These are phyloP conservation scores for Drosophila sturtevanti DNA, from an alignment of 1,140 invertebrate genomes.

Conservation along the genomic window DNA sequence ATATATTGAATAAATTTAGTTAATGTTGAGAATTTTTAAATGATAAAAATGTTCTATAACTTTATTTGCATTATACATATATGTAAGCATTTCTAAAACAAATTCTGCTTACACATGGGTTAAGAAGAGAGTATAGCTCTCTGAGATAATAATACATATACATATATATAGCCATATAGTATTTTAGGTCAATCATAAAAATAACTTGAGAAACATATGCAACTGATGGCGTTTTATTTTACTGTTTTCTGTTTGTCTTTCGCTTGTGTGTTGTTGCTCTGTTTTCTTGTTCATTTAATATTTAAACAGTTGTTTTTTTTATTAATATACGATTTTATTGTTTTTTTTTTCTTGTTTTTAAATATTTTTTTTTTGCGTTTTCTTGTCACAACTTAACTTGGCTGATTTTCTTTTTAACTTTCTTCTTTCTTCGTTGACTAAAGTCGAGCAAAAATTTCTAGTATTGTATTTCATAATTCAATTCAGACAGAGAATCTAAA, in stretches of 20 bases:
- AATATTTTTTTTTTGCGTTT: constrained; percentile 7
- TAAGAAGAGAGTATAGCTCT: background rate
- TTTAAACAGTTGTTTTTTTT: constrained; percentile 63
- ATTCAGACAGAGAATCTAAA: constrained; percentile 7
- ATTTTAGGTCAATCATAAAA: constrained; percentile 51
- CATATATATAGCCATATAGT: background rate
- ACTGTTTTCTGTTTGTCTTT: constrained; percentile 14
- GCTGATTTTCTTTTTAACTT: constrained; percentile 3
- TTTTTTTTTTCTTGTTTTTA: constrained; percentile 7
- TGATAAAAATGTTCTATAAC: no score
- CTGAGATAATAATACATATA: background rate
- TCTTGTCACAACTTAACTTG: constrained; percentile 26
- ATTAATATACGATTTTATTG: constrained; percentile 36
- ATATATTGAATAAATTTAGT: background rate
- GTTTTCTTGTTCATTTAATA: constrained; percentile 49
- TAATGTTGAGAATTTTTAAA: no score
- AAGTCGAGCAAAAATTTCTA: constrained; percentile 33
- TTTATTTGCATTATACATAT: no score
- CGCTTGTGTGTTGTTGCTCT: constrained; percentile 17
- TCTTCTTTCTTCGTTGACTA: constrained; percentile 11
- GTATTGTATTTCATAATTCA: constrained; percentile 9
- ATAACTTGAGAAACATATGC: constrained; percentile 46
- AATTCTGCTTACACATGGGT: background rate
- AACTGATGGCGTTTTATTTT: constrained; percentile 33
- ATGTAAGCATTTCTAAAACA: no score